Conservation (phyloP, 2,797 vertebrate species). For the Sandelia bainsii region DNA sequence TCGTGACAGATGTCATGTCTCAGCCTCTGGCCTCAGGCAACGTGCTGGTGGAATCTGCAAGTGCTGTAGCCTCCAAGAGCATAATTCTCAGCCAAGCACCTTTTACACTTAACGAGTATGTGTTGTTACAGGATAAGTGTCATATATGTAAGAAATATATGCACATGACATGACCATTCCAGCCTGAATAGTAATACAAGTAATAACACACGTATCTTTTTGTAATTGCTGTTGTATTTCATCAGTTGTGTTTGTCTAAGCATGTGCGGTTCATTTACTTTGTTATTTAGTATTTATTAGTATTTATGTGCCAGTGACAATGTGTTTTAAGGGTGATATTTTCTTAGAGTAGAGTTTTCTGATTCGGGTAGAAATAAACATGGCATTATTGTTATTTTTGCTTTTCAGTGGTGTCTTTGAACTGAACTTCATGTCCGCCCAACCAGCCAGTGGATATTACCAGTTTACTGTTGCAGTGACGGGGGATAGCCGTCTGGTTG, state of each 20-base stretch:
- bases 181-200: neutral
- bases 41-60: slow-evolving; percentile 91
- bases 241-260: neutral
- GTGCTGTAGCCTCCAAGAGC: slow-evolving; percentile 88
- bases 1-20: slow-evolving; percentile 93
- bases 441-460: slow-evolving; percentile 96
- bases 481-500: slow-evolving; percentile 91
- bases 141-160: neutral
- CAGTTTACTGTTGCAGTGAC: slow-evolving; percentile 92
- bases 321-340: neutral
- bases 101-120: slow-evolving; percentile 90
- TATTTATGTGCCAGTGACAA: neutral
- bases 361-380: neutral
- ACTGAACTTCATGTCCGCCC: slow-evolving; percentile 92
- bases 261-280: neutral
- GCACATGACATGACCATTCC: neutral
- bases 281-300: neutral
- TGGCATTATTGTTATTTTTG: neutral
- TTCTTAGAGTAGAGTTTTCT: neutral
- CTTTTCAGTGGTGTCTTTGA: slow-evolving; percentile 90
- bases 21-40: slow-evolving; percentile 89
- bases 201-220: neutral
- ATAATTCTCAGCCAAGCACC: slow-evolving; percentile 88
- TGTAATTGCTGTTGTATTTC: neutral
- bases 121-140: slow-evolving; percentile 7